Conservation (phyloP, 2,113 vertebrate species). For the Eidolon helvum region DNA sequence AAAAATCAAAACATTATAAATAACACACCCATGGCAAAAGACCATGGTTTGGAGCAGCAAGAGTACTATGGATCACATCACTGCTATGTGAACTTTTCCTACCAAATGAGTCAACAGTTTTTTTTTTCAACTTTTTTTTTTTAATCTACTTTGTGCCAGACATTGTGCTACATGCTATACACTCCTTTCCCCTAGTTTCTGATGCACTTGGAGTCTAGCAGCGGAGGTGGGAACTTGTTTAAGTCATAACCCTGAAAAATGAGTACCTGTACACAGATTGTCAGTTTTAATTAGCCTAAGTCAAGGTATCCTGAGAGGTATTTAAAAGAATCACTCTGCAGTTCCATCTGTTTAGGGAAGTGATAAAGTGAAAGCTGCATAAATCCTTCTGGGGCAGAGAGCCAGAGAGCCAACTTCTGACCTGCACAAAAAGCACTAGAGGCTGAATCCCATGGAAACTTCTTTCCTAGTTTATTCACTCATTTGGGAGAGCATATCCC, state of each 20-base stretch:
- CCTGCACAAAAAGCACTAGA: neutral
- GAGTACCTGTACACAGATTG: neutral
- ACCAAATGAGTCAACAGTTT: neutral
- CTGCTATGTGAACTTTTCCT: neutral
- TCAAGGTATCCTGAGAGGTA: neutral
- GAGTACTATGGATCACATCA: neutral
- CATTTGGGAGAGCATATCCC: neutral
- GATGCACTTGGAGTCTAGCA: neutral
- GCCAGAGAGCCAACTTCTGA: neutral
- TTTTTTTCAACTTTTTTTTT: too few relatives aligned
- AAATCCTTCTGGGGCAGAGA: neutral
- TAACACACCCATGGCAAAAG: neutral
- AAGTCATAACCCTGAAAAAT: neutral
- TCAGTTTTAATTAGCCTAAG: neutral
- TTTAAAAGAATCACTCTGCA: neutral
- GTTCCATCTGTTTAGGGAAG: neutral
- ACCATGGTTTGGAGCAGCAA: neutral
- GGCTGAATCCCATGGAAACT: neutral
- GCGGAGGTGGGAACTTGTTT: neutral
- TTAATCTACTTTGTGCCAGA: neutral
- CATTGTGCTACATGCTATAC: neutral
- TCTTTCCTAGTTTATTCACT: neutral
- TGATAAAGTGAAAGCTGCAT: neutral
- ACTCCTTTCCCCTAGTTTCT: neutral
- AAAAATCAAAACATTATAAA: neutral